Evolutionary conservation across 1,140 invertebrate species (phyloP), one percentile per base, ranked within the genome.

Genomic region (Drosophila repletoides): DNA sequence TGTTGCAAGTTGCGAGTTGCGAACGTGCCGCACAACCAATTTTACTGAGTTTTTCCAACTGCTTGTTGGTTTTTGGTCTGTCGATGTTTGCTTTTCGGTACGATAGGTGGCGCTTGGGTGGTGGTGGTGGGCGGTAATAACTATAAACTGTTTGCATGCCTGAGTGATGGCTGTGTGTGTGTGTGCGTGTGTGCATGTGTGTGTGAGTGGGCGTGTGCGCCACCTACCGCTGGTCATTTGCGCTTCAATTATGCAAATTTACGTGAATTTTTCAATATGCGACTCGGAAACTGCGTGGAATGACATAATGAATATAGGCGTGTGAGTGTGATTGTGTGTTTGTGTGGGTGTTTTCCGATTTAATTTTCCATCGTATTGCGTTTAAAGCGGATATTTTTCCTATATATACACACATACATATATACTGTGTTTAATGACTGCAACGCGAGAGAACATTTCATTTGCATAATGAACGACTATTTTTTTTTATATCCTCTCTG

Each of bases 221-320:
- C 10, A 56, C 3, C 33, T 7, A 15, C n/a, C 19, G 29, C 15
- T 33, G 71, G 59, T 48, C 73, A 76, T 72, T 77, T 53, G 55
- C 40, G n/a, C 38, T 66, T 73, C 59, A 84, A 77, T 81, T 84
- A 81, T 81, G 79, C 77, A 81, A 70, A 73, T 58, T 77, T 31
- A 46, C 58, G 59, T 55, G 46, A 33, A 66, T 58, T 51, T 73
- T 64, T 72, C 59, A 64, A 59, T 66, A 60, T 60, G 40, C 36
- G 26, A 26, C 26, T 14, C 36, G 26, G 17, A 29, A 24, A 14
- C 26, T 52, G 56, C 63, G 48, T 58, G 15, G 40, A 52, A 41
- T 56, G 63, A 43, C 63, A 76, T 68, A 72, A 63, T 72, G 38
- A 33, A 55, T 41, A 55, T 31, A 63, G 9, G 21, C 12, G 38